phyloP scores from a whole-genome alignment of 1,140 invertebrate species.

The Sycophila sp. region DNA sequence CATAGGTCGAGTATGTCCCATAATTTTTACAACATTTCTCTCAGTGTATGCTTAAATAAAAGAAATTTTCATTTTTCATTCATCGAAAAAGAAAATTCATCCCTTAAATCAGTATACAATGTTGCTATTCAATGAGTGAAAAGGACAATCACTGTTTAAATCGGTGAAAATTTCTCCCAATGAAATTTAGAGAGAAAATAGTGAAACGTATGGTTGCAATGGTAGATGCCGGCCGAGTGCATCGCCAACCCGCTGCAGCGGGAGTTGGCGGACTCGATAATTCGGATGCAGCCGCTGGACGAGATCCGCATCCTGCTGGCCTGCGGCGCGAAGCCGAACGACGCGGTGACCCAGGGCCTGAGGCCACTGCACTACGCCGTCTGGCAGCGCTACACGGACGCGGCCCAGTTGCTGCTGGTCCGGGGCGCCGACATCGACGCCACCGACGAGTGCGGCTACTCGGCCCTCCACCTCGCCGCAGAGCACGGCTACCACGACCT shows the following conservation, averaged over 20 bases:
- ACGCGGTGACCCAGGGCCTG: conserved; percentile 81
- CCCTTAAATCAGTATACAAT: no score
- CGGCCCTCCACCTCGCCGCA: conserved; percentile 85
- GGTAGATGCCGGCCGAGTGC: conserved; percentile 78
- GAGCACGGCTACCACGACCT: conserved; percentile 84
- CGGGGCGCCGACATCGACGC: conserved; percentile 85
- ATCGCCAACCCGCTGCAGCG: conserved; percentile 82
- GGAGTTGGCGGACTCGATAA: conserved; percentile 89
- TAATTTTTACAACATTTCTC: no score
- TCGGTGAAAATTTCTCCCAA: no score
- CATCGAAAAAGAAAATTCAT: no score
- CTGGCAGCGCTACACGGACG: conserved; percentile 85
- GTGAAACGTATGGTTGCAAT: no score
- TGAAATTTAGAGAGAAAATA: no score
- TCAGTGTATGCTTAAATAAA: no score
- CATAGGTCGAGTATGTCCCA: no score
- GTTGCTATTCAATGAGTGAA: no score
- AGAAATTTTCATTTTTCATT: no score
- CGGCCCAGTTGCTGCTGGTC: conserved; percentile 79
- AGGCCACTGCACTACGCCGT: conserved; percentile 92
- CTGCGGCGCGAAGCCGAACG: conserved; percentile 85
- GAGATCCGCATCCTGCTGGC: conserved; percentile 87
- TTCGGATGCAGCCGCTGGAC: conserved; percentile 84
- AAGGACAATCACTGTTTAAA: no score
- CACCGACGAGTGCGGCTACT: conserved; percentile 89